Conservation (phyloP, 2,888 invertebrate genomes). For the Calameuta pallipes region DNA sequence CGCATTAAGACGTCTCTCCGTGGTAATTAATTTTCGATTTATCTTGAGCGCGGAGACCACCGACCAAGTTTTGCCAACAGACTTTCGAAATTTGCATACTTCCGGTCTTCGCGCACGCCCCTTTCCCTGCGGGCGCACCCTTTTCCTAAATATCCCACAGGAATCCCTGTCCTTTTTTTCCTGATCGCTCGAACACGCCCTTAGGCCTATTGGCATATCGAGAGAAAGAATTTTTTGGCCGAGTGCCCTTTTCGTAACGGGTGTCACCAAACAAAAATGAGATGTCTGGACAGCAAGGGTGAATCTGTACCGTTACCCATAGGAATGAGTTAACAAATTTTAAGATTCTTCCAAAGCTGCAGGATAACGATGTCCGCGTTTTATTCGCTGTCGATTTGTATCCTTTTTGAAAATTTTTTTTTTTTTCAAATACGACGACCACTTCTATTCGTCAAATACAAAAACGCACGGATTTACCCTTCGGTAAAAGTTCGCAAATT, state of each 20-base stretch:
- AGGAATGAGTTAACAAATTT: not conserved
- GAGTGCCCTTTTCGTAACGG: slow-evolving; percentile 3
- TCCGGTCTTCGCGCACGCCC: slow-evolving; percentile 48
- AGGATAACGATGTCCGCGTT: not conserved
- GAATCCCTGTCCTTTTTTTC: slow-evolving; percentile 24
- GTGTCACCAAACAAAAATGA: not conserved
- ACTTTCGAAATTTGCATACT: slow-evolving; percentile 51
- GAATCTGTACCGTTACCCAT: not conserved
- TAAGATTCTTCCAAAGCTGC: not conserved
- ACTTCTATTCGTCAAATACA: not conserved
- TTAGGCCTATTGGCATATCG: slow-evolving; percentile 3
- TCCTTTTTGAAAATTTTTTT: not conserved
- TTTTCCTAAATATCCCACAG: slow-evolving; percentile 1
- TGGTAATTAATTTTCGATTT: slow-evolving; percentile 57
- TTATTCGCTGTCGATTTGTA: not conserved
- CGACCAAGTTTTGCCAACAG: slow-evolving; percentile 56
- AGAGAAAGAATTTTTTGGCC: not conserved
- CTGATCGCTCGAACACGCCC: slow-evolving; percentile 32
- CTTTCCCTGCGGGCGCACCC: slow-evolving; percentile 19
- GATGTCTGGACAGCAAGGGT: not conserved
- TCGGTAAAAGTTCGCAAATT: slow-evolving; percentile 3
- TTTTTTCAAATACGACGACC: not conserved
- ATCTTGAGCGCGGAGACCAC: slow-evolving; percentile 53
- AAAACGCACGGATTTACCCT: slow-evolving; percentile 1
- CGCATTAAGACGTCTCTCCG: slow-evolving; percentile 21